These are phyloP conservation scores for Temnothorax ravouxi DNA, from an alignment of 2,888 invertebrate species.

Conservation along the genomic window DNA sequence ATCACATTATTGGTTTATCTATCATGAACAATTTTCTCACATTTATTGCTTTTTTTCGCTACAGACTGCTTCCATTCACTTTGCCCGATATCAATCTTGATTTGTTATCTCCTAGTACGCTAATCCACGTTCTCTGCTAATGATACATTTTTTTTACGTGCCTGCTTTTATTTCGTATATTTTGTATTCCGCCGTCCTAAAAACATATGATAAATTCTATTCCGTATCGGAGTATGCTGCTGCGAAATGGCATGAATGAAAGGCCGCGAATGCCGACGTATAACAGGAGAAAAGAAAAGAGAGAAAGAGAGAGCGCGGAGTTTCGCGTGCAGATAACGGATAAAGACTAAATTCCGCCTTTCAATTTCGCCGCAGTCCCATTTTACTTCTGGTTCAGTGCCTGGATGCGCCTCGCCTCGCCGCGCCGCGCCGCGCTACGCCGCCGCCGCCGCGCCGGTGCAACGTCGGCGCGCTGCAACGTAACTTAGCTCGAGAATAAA, in stretches of 20 bases:
- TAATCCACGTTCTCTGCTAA: neutral
- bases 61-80: neutral
- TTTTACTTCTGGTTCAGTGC: slow-evolving; percentile 77
- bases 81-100: slow-evolving; percentile 12
- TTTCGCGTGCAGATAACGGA: slow-evolving; percentile 65
- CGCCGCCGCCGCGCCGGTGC: slow-evolving; percentile 33
- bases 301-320: slow-evolving; percentile 49
- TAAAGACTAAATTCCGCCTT: slow-evolving; percentile 77
- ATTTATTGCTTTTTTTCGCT: neutral
- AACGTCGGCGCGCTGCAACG: slow-evolving; percentile 65
- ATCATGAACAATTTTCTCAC: neutral
- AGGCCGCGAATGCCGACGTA: slow-evolving; percentile 42
- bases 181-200: neutral
- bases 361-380: slow-evolving; percentile 79
- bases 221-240: slow-evolving; percentile 24
- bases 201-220: slow-evolving; percentile 32
- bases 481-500: slow-evolving; percentile 80
- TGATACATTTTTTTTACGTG: neutral
- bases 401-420: slow-evolving; percentile 60
- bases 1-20: slow-evolving; percentile 12
- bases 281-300: neutral
- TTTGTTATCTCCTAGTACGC: slow-evolving; percentile 2
- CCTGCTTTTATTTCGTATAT: slow-evolving; percentile 1
- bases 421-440: neutral
- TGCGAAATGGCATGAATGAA: slow-evolving; percentile 26